Percentiles rank a stretch among this genome's conserved stretches.
phyloP scores from a whole-genome alignment of 2,797 vertebrate species.

The Tangara arthus region DNA sequence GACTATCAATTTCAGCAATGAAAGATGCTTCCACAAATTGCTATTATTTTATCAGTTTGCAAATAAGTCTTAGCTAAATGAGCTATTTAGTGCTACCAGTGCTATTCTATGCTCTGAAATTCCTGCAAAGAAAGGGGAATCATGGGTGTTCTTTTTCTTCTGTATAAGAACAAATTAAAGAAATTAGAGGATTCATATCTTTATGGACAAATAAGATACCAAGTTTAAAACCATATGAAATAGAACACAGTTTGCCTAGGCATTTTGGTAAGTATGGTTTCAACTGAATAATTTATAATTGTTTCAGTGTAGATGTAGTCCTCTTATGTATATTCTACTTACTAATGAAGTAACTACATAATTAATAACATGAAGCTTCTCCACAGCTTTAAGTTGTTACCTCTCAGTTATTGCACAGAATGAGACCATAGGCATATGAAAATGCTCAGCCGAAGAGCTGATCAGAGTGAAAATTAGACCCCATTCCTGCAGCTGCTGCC shows the following conservation, averaged over 20 bases:
- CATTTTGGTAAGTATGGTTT: not conserved
- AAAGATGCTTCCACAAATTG: not conserved
- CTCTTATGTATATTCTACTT: not conserved
- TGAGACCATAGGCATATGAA: not conserved
- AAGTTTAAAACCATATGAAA: not conserved
- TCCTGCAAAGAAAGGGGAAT: not conserved
- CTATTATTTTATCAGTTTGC: not conserved
- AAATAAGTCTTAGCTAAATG: not conserved
- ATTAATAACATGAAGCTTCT: not conserved
- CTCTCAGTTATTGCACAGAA: not conserved
- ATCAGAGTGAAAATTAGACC: not conserved
- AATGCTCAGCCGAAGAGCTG: not conserved
- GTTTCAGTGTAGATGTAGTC: not conserved
- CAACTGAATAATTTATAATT: not conserved
- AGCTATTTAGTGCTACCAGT: not conserved
- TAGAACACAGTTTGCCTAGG: not conserved
- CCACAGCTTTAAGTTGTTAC: not conserved
- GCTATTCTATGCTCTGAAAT: not conserved
- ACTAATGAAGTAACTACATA: not conserved
- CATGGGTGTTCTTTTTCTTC: not conserved
- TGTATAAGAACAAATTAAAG: not conserved
- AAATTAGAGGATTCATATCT: not conserved
- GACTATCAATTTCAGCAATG: not conserved
- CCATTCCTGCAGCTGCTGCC: not conserved
- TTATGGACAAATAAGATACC: not conserved